Evolutionary conservation across 2,113 vertebrate genomes (phyloP), one percentile per base, ranked within the genome.

Genomic region (Polypterus bichir): DNA sequence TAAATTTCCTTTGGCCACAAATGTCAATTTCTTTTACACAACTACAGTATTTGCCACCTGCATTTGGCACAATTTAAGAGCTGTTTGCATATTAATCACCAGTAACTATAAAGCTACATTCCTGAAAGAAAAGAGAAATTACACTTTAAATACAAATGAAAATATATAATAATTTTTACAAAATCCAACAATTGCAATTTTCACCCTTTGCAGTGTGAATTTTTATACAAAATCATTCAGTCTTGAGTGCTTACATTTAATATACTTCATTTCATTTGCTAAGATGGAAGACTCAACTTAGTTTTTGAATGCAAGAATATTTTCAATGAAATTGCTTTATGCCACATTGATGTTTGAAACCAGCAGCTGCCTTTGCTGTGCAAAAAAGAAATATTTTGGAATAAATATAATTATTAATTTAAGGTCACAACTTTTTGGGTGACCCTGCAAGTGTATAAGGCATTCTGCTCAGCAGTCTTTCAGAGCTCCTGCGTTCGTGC

Each of bases 301-400:
- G 77, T 77, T 73, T 71, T 61, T 53, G 61, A 47, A 57, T 44
- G 66, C 83, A 81, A 76, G 74, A 73, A 73, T 69, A 74, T 81
- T 78, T 77, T 81, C 81, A 77, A 71, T 60, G 75, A 82, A 75
- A 83, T 61, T 65, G 72, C 64, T 67, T 67, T 63, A 73, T 74
- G 83, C 88, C 72, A 71, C 80, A 83, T 76, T 80, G 79, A 86
- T 85, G 80, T 80, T 87, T 81, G 83, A 87, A 84, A 84, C 88
- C 84, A 88, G 85, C 92, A 97, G 94, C 92, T 95, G 92, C 91
- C 91, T 87, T 92, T 81, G 88, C 92, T 97, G 93, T 98, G 94
- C 93, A 97, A 97, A 97, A 91, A 86, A 90, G 87, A 87, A 88
- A 88, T 70, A 75, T 67, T 74, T 76, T 88, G 92, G 91, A 97